Conservation (phyloP, 2,113 vertebrate genomes). For the Taxidea taxus region DNA sequence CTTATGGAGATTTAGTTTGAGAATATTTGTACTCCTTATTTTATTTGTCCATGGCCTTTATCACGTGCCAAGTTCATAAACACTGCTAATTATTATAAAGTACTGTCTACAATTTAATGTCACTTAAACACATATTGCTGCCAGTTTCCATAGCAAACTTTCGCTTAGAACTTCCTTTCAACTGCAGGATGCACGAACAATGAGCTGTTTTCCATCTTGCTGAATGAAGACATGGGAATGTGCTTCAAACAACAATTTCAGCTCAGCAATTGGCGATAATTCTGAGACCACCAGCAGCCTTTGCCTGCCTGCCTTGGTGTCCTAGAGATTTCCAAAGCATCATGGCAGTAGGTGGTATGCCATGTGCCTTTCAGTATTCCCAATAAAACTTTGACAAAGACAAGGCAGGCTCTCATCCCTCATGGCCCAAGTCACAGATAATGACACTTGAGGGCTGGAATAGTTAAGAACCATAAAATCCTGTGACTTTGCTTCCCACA, state of each 20-base stretch:
- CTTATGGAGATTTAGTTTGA: neutral
- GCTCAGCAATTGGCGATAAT: neutral
- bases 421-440: neutral
- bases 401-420: neutral
- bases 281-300: neutral
- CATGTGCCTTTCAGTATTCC: neutral
- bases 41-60: neutral
- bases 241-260: neutral
- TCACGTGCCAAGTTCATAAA: neutral
- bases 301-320: neutral
- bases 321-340: neutral
- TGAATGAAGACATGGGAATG: neutral
- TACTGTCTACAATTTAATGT: neutral
- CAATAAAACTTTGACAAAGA: neutral
- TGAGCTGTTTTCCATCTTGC: neutral
- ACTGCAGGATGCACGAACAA: neutral
- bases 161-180: neutral
- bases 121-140: neutral
- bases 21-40: neutral
- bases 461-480: neutral
- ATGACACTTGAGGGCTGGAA: neutral
- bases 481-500: neutral
- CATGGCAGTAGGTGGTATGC: neutral
- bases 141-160: neutral
- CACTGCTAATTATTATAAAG: neutral